Conservation (phyloP, 2,113 vertebrate genomes). For the Mus pahari region DNA sequence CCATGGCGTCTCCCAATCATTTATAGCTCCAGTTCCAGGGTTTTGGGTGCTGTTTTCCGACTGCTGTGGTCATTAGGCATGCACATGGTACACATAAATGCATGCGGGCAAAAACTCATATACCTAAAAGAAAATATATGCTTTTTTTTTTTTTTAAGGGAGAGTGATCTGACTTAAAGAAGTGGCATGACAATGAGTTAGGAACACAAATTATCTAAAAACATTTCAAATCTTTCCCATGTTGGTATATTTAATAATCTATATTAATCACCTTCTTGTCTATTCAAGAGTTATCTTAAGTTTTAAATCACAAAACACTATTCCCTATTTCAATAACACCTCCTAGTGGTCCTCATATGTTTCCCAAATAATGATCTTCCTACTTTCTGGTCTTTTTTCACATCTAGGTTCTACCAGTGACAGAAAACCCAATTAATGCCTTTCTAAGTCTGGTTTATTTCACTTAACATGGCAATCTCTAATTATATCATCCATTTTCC, state of each 20-base stretch:
- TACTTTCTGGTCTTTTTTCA: neutral
- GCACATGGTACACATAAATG: neutral
- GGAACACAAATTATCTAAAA: constrained; percentile 22
- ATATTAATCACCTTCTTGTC: constrained; percentile 4
- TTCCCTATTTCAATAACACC: neutral
- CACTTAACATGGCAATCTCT: neutral
- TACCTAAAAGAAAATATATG: neutral
- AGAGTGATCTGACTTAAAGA: constrained; percentile 18
- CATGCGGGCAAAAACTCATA: neutral
- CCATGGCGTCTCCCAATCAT: neutral
- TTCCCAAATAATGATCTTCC: neutral
- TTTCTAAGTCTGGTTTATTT: neutral
- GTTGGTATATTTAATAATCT: constrained; percentile 22
- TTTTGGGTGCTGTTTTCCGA: neutral
- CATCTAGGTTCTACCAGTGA: neutral
- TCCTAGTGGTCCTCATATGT: neutral
- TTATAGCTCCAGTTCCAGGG: neutral
- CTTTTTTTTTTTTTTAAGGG: neutral
- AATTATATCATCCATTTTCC: neutral
- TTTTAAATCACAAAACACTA: constrained; percentile 8
- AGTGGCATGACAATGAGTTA: neutral
- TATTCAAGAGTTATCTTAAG: constrained; percentile 50
- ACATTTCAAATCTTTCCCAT: constrained; percentile 56
- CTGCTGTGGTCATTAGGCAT: neutral
- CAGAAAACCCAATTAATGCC: neutral